These are phyloP conservation scores for Geodia barretti DNA, from an alignment of 37 sponge, comb jelly and placozoan species.

Conservation along the genomic window DNA sequence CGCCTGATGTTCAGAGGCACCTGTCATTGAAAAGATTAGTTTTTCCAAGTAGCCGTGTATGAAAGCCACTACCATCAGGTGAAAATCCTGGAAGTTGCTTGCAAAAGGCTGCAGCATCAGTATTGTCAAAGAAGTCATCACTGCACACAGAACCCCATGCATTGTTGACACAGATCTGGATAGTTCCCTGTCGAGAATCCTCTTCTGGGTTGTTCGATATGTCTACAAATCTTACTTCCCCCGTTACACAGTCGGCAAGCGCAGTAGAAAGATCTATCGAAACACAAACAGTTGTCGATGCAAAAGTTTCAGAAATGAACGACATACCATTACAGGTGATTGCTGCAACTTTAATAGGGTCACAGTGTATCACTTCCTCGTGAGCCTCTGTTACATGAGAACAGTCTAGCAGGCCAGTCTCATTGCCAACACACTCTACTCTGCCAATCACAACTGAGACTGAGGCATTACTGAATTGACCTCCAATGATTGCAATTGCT, in stretches of 20 bases:
- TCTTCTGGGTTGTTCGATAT: neutral
- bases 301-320: neutral
- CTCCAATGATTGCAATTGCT: neutral
- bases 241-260: constrained; percentile 23
- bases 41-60: no score
- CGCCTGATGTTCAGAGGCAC: no score
- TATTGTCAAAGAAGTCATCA: neutral
- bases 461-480: neutral
- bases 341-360: constrained; percentile 22
- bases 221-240: constrained; percentile 33
- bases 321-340: constrained; percentile 28
- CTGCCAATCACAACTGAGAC: neutral
- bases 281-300: neutral
- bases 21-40: no score
- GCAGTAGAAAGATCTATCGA: constrained; percentile 4
- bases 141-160: constrained; percentile 61
- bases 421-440: constrained; percentile 22
- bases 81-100: constrained; percentile 15
- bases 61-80: no score
- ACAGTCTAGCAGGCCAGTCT: constrained; percentile 9
- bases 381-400: neutral
- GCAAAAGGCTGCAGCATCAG: constrained; percentile 42
- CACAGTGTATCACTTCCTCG: constrained; percentile 2
- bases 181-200: constrained; percentile 17
- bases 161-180: constrained; percentile 58